phyloP scores from a whole-genome alignment of 2,888 invertebrate genomes.

The Eupelmus urozonus region DNA sequence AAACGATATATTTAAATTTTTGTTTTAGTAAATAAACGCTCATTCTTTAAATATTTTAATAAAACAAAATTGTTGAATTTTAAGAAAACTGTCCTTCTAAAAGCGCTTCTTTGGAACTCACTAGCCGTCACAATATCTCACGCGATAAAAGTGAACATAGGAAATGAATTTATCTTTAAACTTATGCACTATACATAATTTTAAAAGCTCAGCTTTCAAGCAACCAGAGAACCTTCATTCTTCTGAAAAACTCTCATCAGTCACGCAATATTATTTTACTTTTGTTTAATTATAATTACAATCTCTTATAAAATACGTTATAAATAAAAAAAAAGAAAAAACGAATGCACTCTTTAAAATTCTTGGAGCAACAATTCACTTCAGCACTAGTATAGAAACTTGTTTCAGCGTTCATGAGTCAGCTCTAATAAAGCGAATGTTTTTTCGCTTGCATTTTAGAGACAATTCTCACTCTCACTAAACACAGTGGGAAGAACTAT shows the following conservation, averaged over 20 bases:
- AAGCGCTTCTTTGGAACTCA: slow-evolving; percentile 62
- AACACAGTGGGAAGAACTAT: background rate
- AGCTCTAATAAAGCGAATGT: slow-evolving; percentile 2
- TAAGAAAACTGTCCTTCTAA: slow-evolving; percentile 57
- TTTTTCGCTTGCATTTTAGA: slow-evolving; percentile 1
- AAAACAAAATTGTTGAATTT: slow-evolving; percentile 6
- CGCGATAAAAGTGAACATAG: slow-evolving; percentile 50
- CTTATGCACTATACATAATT: slow-evolving; percentile 41
- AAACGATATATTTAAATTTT: background rate
- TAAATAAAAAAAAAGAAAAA: slow-evolving; percentile 26
- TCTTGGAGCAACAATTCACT: slow-evolving; percentile 37
- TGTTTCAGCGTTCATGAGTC: background rate
- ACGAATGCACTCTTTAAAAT: slow-evolving; percentile 15
- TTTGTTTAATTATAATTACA: slow-evolving; percentile 39
- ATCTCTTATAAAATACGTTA: slow-evolving; percentile 9
- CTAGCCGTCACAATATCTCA: slow-evolving; percentile 59
- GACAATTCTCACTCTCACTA: background rate
- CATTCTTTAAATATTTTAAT: slow-evolving; percentile 4
- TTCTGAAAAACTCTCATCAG: slow-evolving; percentile 31
- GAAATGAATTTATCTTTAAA: slow-evolving; percentile 42
- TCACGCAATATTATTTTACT: slow-evolving; percentile 37
- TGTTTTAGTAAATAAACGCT: slow-evolving; percentile 5
- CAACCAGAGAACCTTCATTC: slow-evolving; percentile 49
- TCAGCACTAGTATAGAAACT: slow-evolving; percentile 20
- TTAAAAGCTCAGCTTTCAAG: slow-evolving; percentile 52